Conservation (phyloP, 2,113 vertebrate species). For the Pyxicephalus adspersus region DNA sequence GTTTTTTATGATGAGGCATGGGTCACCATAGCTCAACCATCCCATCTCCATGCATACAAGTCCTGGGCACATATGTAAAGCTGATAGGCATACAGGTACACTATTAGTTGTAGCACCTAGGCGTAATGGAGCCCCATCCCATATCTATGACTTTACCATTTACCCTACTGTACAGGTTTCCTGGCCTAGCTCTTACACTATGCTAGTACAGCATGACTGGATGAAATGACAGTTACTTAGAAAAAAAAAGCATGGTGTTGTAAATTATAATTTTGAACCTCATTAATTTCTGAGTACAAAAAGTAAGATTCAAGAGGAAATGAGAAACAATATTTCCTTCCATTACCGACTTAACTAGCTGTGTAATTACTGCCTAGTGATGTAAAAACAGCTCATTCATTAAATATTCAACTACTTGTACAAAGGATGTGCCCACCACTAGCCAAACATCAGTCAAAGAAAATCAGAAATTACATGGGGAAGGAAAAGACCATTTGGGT, state of each 20-base stretch:
- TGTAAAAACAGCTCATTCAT: conserved; percentile 32
- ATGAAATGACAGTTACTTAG: not conserved
- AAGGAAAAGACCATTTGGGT: too few relatives aligned
- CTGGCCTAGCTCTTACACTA: not conserved
- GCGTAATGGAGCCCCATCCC: too few relatives aligned
- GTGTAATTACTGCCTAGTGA: conserved; percentile 76
- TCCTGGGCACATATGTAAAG: too few relatives aligned
- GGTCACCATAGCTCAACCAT: too few relatives aligned
- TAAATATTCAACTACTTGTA: conserved; percentile 27
- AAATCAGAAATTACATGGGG: too few relatives aligned
- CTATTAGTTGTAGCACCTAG: too few relatives aligned
- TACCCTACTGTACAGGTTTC: too few relatives aligned
- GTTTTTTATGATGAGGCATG: too few relatives aligned
- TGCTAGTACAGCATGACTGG: not conserved
- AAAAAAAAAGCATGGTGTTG: conserved; percentile 61
- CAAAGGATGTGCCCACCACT: conserved; percentile 7
- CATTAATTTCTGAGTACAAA: conserved; percentile 73
- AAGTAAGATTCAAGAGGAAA: conserved; percentile 65
- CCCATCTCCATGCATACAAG: too few relatives aligned
- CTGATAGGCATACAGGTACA: too few relatives aligned
- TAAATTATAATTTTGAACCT: conserved; percentile 69
- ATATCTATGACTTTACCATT: too few relatives aligned
- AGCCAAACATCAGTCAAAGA: not conserved
- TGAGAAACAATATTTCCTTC: conserved; percentile 59
- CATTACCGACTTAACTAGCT: conserved; percentile 80